Percentiles rank a stretch among this genome's conserved stretches.
Evolutionary conservation across 2,888 invertebrate genomes (phyloP).

Genomic region (Drosophila anomalata): DNA sequence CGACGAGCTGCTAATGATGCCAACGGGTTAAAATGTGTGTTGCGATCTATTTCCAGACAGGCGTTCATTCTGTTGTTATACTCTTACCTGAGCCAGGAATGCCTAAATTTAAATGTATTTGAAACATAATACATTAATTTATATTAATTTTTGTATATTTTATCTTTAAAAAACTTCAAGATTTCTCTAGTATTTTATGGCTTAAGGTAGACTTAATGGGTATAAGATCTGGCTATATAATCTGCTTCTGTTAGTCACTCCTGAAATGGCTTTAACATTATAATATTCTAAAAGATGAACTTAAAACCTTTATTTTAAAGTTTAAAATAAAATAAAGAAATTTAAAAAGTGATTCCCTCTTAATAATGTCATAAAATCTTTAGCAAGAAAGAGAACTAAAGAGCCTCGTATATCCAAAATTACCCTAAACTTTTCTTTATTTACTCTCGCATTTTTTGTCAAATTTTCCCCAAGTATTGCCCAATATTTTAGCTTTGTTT

Average conservation of each 20-base stretch:
- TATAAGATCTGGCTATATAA: too few relatives aligned
- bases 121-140: not conserved
- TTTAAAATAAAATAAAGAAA: not conserved
- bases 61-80: conserved; percentile 10
- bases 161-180: too few relatives aligned
- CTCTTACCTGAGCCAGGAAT: not conserved
- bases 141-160: not conserved
- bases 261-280: too few relatives aligned
- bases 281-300: too few relatives aligned
- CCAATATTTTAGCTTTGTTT: conserved; percentile 70
- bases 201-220: too few relatives aligned
- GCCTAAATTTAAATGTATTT: too few relatives aligned
- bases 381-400: not conserved
- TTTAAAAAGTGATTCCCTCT: not conserved
- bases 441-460: conserved; percentile 28
- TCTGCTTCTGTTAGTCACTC: too few relatives aligned
- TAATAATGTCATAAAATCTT: not conserved
- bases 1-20: conserved; percentile 74
- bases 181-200: too few relatives aligned
- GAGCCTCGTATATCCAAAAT: not conserved
- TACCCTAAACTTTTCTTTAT: conserved; percentile 1
- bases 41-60: conserved; percentile 62
- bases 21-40: conserved; percentile 69
- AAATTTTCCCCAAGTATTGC: conserved; percentile 57
- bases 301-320: not conserved